Evolutionary conservation across 2,113 vertebrate genomes (phyloP).

Genomic region (Murina feae): DNA sequence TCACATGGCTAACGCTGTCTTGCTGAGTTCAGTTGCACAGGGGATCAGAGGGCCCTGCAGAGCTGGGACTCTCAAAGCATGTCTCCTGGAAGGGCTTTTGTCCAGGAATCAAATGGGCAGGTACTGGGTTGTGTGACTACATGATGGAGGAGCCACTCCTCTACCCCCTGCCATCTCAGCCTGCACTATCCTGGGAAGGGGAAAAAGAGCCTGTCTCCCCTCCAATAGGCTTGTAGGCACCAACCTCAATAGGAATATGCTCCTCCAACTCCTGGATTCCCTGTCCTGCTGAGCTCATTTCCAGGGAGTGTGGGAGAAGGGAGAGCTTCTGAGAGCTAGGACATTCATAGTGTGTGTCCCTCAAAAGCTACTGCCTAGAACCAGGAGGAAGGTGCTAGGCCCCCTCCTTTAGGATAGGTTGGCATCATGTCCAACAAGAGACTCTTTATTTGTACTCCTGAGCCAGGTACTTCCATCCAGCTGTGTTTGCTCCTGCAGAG

Average conservation of each 20-base stretch:
- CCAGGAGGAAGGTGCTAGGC: background rate
- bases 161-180: background rate
- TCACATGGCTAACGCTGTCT: background rate
- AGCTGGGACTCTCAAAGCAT: background rate
- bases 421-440: background rate
- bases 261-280: background rate
- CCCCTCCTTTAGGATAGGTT: background rate
- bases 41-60: background rate
- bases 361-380: background rate
- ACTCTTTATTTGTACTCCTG: background rate
- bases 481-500: background rate
- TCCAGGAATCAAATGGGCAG: background rate
- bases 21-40: background rate
- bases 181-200: background rate
- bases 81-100: background rate
- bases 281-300: background rate
- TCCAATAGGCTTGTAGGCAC: background rate
- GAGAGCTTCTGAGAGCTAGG: background rate
- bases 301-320: background rate
- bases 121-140: background rate
- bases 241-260: background rate
- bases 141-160: background rate
- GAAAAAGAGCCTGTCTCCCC: background rate
- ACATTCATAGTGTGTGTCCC: background rate
- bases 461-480: background rate